Base-by-base conservation (phyloP, 2,888 invertebrate genomes). In the Dicycla oo region DNA sequence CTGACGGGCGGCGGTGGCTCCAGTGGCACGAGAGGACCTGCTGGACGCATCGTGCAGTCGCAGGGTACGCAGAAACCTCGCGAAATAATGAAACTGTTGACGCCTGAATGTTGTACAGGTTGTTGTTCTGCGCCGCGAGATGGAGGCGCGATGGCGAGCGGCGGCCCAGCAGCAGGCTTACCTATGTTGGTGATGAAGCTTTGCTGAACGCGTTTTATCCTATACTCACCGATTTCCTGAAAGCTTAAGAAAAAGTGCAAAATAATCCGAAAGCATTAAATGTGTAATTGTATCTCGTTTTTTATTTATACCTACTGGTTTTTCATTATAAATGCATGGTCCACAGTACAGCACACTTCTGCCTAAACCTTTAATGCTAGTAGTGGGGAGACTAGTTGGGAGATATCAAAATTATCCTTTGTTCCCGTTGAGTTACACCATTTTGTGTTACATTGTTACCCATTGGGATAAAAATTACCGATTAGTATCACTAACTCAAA, bases 141-240 rank as follows among this genome's bases (percentile, higher is more conserved):
- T 62, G 91, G 89, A 62, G 88, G 88, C 64, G 86, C 87, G 63
- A 80, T 87, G 68, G 75, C 87, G 68, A 87, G 86, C 76, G 90
- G 91, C 63, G 91, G 89, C 20, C 88, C 90, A 47, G 89, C 92
- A 20, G 86, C 91, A 62, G 91, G 91, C 54, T 84, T 94, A 81
- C 95, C 95, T 58, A 88, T 95, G 83, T 78, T 95, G 85, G 90
- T 95, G 84, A 94, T 95, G 95, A 95, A 95, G 89, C 92, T 95
- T 60, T 94, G 94, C 88, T 94, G 88, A 89, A 74, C 61, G 45
- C 69, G 65, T 65, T 65, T 76, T 67, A 62, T 66, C 34, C 61
- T 69, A 69, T 54, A 58, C 68, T 67, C 54, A 60, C 73, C 67
- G 81, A 70, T 86, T 86, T 88, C 86, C 87, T 81, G 81, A 89